Conservation (phyloP, 2,797 vertebrate genomes). For the Falco biarmicus region DNA sequence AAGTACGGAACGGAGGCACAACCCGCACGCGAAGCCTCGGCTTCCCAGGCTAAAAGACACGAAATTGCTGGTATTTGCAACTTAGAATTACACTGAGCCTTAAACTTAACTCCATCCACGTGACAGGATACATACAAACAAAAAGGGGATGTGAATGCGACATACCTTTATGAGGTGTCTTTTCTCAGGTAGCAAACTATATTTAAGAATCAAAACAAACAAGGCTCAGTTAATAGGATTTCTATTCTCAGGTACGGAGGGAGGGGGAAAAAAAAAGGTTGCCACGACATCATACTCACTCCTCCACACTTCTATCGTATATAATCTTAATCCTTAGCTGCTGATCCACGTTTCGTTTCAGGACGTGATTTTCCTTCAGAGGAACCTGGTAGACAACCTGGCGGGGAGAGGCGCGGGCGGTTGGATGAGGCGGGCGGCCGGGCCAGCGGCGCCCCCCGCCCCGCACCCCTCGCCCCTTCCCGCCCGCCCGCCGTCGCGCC, state of each 20-base stretch:
- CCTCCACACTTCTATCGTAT: conserved; percentile 91
- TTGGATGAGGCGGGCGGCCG: not conserved
- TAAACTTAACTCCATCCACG: not conserved
- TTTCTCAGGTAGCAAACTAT: conserved; percentile 83
- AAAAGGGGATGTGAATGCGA: not conserved
- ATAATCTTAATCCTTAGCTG: conserved; percentile 89
- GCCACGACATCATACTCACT: conserved; percentile 77
- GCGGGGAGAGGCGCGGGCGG: not conserved
- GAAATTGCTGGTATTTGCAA: not conserved
- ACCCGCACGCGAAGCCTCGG: not conserved
- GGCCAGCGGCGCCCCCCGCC: too few species aligned
- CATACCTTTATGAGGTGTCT: conserved; percentile 86
- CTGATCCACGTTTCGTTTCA: conserved; percentile 86
- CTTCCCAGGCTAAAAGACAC: not conserved
- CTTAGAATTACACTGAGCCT: not conserved
- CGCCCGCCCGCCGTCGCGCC: accelerated
- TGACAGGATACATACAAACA: accelerated
- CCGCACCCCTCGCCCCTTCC: not conserved
- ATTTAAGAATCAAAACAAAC: not conserved
- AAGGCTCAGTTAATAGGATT: not conserved
- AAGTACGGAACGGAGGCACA: not conserved
- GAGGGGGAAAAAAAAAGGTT: accelerated
- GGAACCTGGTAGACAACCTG: conserved; percentile 89
- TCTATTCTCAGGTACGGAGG: accelerated
- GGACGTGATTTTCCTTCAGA: conserved; percentile 85